A percentile compares a stretch with the other conserved stretches of the same genome.
Conservation (phyloP, 2,797 vertebrate species). For the Zenarchopterus dispar region DNA sequence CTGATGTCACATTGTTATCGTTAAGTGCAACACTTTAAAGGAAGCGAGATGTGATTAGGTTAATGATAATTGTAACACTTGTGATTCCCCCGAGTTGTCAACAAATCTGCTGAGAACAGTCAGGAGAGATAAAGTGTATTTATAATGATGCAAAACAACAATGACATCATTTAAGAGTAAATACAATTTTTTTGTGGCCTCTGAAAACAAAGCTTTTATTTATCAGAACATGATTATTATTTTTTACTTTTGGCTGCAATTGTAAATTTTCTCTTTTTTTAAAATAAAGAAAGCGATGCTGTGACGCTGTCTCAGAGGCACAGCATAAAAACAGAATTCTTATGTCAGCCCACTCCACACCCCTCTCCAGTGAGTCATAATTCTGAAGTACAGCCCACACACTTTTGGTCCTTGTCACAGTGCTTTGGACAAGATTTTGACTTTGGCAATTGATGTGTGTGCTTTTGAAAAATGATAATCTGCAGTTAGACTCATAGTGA, state of each 20-base stretch:
- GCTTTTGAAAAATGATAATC: conserved; percentile 11
- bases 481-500: conserved; percentile 1
- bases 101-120: not conserved
- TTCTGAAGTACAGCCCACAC: conserved; percentile 49
- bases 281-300: not conserved
- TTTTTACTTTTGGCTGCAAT: conserved; percentile 1
- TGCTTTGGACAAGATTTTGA: conserved; percentile 24
- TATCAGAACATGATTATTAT: too few species aligned
- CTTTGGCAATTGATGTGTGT: not conserved
- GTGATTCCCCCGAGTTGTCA: not conserved
- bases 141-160: not conserved
- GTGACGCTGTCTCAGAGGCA: not conserved
- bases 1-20: not conserved
- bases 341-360: conserved; percentile 6
- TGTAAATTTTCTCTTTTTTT: not conserved
- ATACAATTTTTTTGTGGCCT: not conserved
- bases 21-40: not conserved
- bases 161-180: not conserved
- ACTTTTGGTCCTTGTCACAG: conserved; percentile 19
- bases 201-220: not conserved
- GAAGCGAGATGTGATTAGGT: not conserved
- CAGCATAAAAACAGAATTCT: conserved; percentile 9
- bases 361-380: conserved; percentile 49
- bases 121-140: not conserved
- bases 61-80: not conserved